phyloP scores from a whole-genome alignment of 2,888 invertebrate genomes.

The Cyaniris semiargus region DNA sequence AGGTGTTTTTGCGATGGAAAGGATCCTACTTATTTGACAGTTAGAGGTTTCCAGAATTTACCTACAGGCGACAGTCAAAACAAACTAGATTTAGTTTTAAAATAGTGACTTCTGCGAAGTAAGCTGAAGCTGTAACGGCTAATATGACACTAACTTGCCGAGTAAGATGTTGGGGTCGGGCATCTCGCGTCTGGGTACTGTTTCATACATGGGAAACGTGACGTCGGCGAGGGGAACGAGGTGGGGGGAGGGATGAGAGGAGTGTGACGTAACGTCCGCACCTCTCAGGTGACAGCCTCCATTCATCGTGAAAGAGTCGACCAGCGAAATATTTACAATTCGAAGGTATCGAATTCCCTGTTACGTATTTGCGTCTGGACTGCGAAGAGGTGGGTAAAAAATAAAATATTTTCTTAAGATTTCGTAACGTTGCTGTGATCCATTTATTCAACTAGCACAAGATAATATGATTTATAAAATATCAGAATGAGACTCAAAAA shows the following conservation, averaged over 20 bases:
- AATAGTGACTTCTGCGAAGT: background rate
- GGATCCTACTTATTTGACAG: too few species aligned
- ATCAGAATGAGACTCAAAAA: too few species aligned
- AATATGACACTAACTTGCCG: conserved; percentile 7
- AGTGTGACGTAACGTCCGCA: conserved; percentile 24
- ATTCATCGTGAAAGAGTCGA: background rate
- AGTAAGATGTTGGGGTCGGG: background rate
- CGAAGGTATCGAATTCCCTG: background rate
- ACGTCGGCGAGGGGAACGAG: background rate
- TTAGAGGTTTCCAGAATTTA: background rate
- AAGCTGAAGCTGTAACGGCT: background rate
- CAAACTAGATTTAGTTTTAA: background rate
- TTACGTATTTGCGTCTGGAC: background rate
- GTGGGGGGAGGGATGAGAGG: background rate
- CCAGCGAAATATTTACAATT: background rate
- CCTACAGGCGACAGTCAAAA: background rate
- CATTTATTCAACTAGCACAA: too few species aligned
- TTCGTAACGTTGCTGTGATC: too few species aligned
- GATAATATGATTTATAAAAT: too few species aligned
- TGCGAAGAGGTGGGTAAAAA: too few species aligned
- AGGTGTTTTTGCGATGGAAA: too few species aligned
- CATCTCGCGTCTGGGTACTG: conserved; percentile 7
- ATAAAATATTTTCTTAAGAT: too few species aligned
- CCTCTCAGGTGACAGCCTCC: conserved; percentile 26
- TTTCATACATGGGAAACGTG: conserved; percentile 17